Evolutionary conservation across 2,888 invertebrate genomes (phyloP).

Genomic region (Odontocolon sp.): DNA sequence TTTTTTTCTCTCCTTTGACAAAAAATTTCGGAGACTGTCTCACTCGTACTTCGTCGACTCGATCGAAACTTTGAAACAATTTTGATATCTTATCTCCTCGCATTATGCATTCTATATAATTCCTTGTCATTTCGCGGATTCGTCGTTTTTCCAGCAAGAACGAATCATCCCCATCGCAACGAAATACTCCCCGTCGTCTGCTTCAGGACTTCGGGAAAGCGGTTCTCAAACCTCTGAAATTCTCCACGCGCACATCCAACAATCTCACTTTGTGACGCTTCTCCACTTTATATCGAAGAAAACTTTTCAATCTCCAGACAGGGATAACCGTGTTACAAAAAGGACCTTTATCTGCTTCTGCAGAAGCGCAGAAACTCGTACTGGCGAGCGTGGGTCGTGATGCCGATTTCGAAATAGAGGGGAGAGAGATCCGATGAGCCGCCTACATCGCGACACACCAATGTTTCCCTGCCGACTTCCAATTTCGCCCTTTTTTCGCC

Average conservation of each 20-base stretch:
- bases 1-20: constrained; percentile 8
- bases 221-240: constrained; percentile 50
- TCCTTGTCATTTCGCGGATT: constrained; percentile 12
- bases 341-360: constrained; percentile 25
- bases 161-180: constrained; percentile 25
- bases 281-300: constrained; percentile 40
- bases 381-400: not conserved
- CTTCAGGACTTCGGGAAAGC: constrained; percentile 58
- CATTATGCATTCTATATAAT: constrained; percentile 42
- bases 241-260: not conserved
- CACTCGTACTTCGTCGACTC: constrained; percentile 66
- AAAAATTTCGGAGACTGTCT: constrained; percentile 29
- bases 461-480: not conserved
- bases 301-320: constrained; percentile 69
- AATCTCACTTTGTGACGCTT: constrained; percentile 13
- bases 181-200: constrained; percentile 56
- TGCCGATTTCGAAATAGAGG: constrained; percentile 14
- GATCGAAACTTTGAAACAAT: constrained; percentile 71
- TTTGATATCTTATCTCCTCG: constrained; percentile 70
- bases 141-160: constrained; percentile 21
- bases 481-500: not conserved
- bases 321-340: constrained; percentile 61
- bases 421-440: not conserved
- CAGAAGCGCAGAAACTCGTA: not conserved
- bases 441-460: not conserved